phyloP scores from a whole-genome alignment of 2,888 invertebrate species.

The Hydropsyche betteni region DNA sequence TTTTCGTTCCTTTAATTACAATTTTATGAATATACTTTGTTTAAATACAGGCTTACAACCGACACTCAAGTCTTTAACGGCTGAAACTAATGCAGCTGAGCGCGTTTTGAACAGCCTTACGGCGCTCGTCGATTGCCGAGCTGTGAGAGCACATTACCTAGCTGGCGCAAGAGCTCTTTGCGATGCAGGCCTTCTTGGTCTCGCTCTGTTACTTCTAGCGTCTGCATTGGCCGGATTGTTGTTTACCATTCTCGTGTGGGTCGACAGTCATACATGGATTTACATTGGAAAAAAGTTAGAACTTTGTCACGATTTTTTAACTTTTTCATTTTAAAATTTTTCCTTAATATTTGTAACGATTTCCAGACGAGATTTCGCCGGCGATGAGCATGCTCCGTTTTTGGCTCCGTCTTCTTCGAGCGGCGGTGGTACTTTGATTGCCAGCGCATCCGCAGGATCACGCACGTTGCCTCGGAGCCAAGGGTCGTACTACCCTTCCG shows the following conservation, averaged over 20 bases:
- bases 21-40: slow-evolving; percentile 7
- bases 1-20: neutral
- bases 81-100: slow-evolving; percentile 81
- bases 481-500: slow-evolving; percentile 76
- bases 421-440: slow-evolving; percentile 58
- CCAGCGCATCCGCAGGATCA: slow-evolving; percentile 65
- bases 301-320: neutral
- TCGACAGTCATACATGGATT: slow-evolving; percentile 97
- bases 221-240: slow-evolving; percentile 88
- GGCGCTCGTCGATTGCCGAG: slow-evolving; percentile 83
- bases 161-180: slow-evolving; percentile 83
- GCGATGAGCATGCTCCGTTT: slow-evolving; percentile 86
- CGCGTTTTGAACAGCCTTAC: slow-evolving; percentile 72
- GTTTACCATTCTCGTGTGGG: slow-evolving; percentile 91
- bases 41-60: slow-evolving; percentile 68
- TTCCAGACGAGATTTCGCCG: slow-evolving; percentile 77
- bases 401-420: slow-evolving; percentile 66
- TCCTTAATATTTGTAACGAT: neutral
- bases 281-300: slow-evolving; percentile 88
- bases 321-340: neutral
- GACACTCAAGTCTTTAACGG: slow-evolving; percentile 78
- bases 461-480: slow-evolving; percentile 66
- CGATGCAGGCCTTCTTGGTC: slow-evolving; percentile 81
- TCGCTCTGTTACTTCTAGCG: slow-evolving; percentile 87
- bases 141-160: slow-evolving; percentile 84